Base-by-base conservation (phyloP, 2,888 invertebrate species). In the Gasteruption jaculator region DNA sequence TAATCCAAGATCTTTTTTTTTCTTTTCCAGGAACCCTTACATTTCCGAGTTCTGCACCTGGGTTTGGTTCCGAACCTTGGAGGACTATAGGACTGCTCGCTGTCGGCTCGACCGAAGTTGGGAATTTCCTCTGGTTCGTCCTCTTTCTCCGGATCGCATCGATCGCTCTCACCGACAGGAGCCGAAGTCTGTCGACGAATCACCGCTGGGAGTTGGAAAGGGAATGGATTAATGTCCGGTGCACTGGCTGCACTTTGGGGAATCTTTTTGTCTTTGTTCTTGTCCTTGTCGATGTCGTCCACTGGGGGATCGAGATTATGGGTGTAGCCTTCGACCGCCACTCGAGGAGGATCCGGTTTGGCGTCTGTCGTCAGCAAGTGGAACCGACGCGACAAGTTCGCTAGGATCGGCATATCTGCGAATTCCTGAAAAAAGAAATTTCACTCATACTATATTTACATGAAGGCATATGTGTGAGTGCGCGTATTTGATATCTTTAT, bases 361-460 rank as follows among this genome's bases (percentile, higher is more conserved):
- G 78, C 77, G 50, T 78, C 78, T 2, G 77, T 71, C 48, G 75
- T 77, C 22, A 78, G 49, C 42, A 73, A 71, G 27, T 72, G 68
- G 48, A 76, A 71, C 41, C 71, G 67, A 71, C 47, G 76, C 71
- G 21, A 79, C 15, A 61, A 32, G 10, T 54, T 43, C 4, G 59
- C 47, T 27, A 63, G 35, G 26, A 61, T 58, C 4, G 61, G 50
- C 61, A 61, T 63, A 50, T 40, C 48, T 15, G 10, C 40, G 6
- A 25, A 5, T 16, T 5, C 10, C n/a, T 25, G n/a, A 16, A 12
- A 29, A n/a, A 29, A 36, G 10, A 35, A 24, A 16, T 26, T 16
- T 35, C n/a, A n/a, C n/a, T n/a, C n/a, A n/a, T n/a, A n/a, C n/a
- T n/a, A n/a, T n/a, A n/a, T n/a, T n/a, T n/a, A n/a, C n/a, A n/a